Evolutionary conservation across 2,113 vertebrate genomes (phyloP).

Genomic region (Ranitomeya imitator): DNA sequence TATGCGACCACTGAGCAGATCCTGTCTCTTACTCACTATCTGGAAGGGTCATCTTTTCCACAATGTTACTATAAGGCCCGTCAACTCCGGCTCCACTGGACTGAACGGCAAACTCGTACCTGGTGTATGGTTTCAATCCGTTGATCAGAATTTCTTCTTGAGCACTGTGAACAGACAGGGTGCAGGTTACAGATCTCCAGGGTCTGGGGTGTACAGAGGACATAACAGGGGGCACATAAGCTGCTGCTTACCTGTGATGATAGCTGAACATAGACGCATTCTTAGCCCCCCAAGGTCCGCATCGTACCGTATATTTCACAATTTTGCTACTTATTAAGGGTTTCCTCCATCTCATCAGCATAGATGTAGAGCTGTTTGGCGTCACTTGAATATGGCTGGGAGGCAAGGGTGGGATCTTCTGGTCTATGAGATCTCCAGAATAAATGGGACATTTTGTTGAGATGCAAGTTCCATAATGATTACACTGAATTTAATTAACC

Average conservation of each 20-base stretch:
- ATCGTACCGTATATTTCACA: conserved; percentile 94
- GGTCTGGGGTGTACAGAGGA: not conserved
- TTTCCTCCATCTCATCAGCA: conserved; percentile 94
- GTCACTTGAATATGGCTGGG: conserved; percentile 85
- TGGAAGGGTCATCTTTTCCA: conserved; percentile 87
- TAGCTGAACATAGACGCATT: conserved; percentile 93
- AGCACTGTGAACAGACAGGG: conserved; percentile 71
- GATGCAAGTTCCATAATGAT: too few species aligned
- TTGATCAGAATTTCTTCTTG: conserved; percentile 88
- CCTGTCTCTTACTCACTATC: conserved; percentile 81
- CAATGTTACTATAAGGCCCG: conserved; percentile 87
- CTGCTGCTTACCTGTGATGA: conserved; percentile 82
- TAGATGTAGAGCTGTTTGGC: conserved; percentile 92
- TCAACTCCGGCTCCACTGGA: conserved; percentile 84
- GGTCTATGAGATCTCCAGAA: conserved; percentile 69
- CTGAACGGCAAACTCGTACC: conserved; percentile 93
- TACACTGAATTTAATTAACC: too few species aligned
- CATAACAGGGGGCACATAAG: not conserved
- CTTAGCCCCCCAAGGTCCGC: conserved; percentile 88
- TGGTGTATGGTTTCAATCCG: conserved; percentile 91
- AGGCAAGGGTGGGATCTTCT: conserved; percentile 82
- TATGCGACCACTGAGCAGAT: not conserved
- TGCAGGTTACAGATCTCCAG: not conserved
- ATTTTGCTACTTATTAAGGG: conserved; percentile 86
- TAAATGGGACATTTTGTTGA: not conserved